phyloP scores from a whole-genome alignment of 2,888 invertebrate genomes.

The Idaea biselata region DNA sequence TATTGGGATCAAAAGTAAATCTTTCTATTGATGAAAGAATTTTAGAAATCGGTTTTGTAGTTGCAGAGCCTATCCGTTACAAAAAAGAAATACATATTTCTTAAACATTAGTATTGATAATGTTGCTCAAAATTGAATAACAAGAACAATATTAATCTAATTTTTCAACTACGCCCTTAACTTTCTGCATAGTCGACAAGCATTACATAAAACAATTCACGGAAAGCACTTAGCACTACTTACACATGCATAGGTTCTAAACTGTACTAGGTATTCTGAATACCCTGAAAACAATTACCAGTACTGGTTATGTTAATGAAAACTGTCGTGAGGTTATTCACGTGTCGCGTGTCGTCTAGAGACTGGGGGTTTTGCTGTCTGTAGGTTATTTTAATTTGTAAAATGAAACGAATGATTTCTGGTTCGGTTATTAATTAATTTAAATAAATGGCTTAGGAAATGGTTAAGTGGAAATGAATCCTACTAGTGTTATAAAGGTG shows the following conservation, averaged over 20 bases:
- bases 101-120: too few relatives aligned
- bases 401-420: not conserved
- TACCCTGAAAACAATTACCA: constrained; percentile 23
- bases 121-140: too few relatives aligned
- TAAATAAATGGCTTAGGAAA: not conserved
- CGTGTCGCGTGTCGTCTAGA: not conserved
- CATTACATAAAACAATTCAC: too few relatives aligned
- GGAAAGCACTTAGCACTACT: not conserved
- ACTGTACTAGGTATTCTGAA: not conserved
- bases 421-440: not conserved
- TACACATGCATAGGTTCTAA: constrained; percentile 2
- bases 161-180: too few relatives aligned
- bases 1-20: too few relatives aligned
- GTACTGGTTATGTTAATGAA: constrained; percentile 24
- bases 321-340: constrained; percentile 8
- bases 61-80: too few relatives aligned
- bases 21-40: too few relatives aligned
- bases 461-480: not conserved
- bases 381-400: not conserved
- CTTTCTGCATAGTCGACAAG: too few relatives aligned
- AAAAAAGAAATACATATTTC: too few relatives aligned
- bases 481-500: too few relatives aligned
- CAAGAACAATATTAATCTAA: too few relatives aligned
- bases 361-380: not conserved
- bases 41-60: too few relatives aligned